phyloP scores from a whole-genome alignment of 2,888 invertebrate species.

The Zaprionus lineosus region DNA sequence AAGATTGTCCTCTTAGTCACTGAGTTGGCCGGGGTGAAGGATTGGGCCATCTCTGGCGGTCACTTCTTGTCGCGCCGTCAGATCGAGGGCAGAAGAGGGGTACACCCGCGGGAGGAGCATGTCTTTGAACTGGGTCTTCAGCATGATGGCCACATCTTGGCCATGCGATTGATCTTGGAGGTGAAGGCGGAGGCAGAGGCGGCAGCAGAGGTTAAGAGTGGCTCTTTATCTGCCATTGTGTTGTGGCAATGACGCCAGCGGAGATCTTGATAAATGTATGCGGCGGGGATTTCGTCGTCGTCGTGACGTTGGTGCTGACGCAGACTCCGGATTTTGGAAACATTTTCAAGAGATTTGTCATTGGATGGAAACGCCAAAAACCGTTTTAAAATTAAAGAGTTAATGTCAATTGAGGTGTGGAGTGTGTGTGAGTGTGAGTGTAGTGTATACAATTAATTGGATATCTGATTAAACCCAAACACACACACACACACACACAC shows the following conservation, averaged over 20 bases:
- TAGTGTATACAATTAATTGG: too few relatives aligned
- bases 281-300: constrained; percentile 22
- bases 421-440: background rate
- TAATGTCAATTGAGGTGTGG: constrained; percentile 19
- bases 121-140: too few relatives aligned
- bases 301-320: constrained; percentile 53
- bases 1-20: too few relatives aligned
- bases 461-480: constrained; percentile 27
- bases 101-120: too few relatives aligned
- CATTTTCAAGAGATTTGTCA: constrained; percentile 64
- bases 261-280: constrained; percentile 54
- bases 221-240: background rate
- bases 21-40: too few relatives aligned
- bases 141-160: too few relatives aligned
- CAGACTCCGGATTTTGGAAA: constrained; percentile 16
- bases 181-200: constrained; percentile 15
- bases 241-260: constrained; percentile 39
- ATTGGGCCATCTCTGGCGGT: too few relatives aligned
- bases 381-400: constrained; percentile 23
- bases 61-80: too few relatives aligned
- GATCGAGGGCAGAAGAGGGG: too few relatives aligned
- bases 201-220: background rate
- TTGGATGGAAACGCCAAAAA: constrained; percentile 50
- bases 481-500: constrained; percentile 23
- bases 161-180: too few relatives aligned